Evolutionary conservation across 2,888 invertebrate species (phyloP).

Genomic region (Chesias legatella): DNA sequence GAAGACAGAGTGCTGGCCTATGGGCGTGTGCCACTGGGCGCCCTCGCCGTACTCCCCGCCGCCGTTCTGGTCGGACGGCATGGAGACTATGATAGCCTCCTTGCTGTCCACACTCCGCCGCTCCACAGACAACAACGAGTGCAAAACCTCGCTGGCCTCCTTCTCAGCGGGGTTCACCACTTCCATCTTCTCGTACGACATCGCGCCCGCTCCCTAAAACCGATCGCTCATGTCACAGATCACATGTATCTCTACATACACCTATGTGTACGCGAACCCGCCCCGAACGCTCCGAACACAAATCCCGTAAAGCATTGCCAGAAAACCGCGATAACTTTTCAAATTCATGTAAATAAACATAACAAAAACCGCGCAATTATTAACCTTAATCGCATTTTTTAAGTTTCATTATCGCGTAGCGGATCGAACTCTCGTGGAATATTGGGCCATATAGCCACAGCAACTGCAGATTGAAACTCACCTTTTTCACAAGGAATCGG

Average conservation of each 20-base stretch:
- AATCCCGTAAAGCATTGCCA: constrained; percentile 52
- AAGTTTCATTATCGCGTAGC: constrained; percentile 82
- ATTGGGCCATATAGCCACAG: constrained; percentile 81
- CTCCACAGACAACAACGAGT: constrained; percentile 84
- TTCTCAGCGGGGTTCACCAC: constrained; percentile 84
- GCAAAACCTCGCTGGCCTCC: constrained; percentile 85
- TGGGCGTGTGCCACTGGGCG: constrained; percentile 83
- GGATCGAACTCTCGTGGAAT: constrained; percentile 81
- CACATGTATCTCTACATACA: constrained; percentile 75
- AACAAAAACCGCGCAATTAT: constrained; percentile 82
- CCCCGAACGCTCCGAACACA: constrained; percentile 56
- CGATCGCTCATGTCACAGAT: constrained; percentile 71
- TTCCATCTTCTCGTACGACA: constrained; percentile 81
- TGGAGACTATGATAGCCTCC: constrained; percentile 74
- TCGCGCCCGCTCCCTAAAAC: constrained; percentile 62
- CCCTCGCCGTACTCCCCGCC: constrained; percentile 74
- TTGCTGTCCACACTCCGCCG: constrained; percentile 82
- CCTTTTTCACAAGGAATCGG: constrained; percentile 64
- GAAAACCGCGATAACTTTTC: constrained; percentile 79
- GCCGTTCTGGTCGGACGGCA: constrained; percentile 68
- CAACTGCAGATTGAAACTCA: constrained; percentile 76
- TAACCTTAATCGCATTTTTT: constrained; percentile 82
- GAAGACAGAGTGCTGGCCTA: constrained; percentile 76
- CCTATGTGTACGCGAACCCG: constrained; percentile 72
- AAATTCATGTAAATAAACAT: constrained; percentile 81